These are phyloP conservation scores for Porites lutea DNA, from an alignment of 64 coral and sea anemone genomes.

Conservation along the genomic window DNA sequence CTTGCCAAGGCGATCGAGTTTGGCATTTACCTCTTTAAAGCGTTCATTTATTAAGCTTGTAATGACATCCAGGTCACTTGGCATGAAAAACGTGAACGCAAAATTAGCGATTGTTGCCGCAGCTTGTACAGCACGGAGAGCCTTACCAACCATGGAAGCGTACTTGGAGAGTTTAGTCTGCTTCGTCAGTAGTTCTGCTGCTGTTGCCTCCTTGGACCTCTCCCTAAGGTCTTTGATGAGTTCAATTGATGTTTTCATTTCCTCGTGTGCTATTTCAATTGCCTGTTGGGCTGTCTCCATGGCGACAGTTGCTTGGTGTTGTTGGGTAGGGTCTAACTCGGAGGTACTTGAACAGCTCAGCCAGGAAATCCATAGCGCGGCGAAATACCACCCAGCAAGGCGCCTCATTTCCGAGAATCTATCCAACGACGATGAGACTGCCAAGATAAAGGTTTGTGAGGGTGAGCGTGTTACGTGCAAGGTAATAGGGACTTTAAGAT, in stretches of 20 bases:
- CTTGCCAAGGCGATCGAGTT: background rate
- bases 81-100: conserved; percentile 26
- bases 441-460: no score
- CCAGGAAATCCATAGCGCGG: background rate
- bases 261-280: background rate
- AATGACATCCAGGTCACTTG: conserved; percentile 24
- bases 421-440: no score
- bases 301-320: background rate
- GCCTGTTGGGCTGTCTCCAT: conserved; percentile 5
- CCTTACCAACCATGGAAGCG: conserved; percentile 30
- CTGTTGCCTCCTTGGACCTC: background rate
- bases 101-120: conserved; percentile 18
- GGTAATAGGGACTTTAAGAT: no score
- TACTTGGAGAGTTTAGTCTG: background rate
- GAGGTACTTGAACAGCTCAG: background rate
- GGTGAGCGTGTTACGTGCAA: no score
- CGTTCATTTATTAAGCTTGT: background rate
- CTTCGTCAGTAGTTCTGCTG: background rate
- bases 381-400: background rate
- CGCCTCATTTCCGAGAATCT: no score
- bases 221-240: background rate
- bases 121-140: conserved; percentile 18
- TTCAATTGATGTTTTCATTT: background rate
- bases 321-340: background rate
- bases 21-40: conserved; percentile 4